phyloP scores from a whole-genome alignment of 2,888 invertebrate genomes.

The Acanthopleura granulata region DNA sequence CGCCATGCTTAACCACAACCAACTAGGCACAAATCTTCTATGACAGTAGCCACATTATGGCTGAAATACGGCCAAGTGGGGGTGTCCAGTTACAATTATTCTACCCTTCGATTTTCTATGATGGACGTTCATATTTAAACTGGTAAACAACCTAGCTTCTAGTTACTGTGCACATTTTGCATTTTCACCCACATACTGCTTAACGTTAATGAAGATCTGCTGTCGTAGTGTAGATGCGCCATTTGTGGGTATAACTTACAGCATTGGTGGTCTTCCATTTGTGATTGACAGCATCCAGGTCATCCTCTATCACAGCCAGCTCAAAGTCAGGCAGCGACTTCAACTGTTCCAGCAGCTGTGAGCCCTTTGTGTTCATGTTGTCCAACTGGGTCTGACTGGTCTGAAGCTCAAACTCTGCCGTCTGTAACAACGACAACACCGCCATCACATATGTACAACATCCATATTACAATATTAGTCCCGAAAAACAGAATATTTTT shows the following conservation, averaged over 20 bases:
- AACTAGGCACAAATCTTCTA: too few species aligned
- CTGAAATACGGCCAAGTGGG: too few species aligned
- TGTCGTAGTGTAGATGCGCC: too few species aligned
- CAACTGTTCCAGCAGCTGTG: conserved; percentile 66
- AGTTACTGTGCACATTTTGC: too few species aligned
- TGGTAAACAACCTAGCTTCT: too few species aligned
- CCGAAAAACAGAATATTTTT: neutral
- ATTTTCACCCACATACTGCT: too few species aligned
- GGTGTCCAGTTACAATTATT: too few species aligned
- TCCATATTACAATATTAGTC: neutral
- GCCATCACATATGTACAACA: neutral
- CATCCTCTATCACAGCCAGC: conserved; percentile 46
- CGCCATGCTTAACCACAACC: too few species aligned
- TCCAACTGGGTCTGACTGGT: conserved; percentile 77
- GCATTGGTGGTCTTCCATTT: conserved; percentile 57
- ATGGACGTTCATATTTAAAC: too few species aligned
- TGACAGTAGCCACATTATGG: too few species aligned
- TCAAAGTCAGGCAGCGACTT: conserved; percentile 57
- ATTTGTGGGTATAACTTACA: conserved; percentile 33
- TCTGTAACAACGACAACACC: conserved; percentile 39
- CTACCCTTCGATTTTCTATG: too few species aligned
- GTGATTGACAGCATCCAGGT: conserved; percentile 53
- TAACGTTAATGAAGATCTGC: too few species aligned
- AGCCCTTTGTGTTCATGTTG: conserved; percentile 74
- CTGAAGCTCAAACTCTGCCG: conserved; percentile 64